phyloP scores from a whole-genome alignment of 2,888 invertebrate genomes.

The Callyntrura sp. region DNA sequence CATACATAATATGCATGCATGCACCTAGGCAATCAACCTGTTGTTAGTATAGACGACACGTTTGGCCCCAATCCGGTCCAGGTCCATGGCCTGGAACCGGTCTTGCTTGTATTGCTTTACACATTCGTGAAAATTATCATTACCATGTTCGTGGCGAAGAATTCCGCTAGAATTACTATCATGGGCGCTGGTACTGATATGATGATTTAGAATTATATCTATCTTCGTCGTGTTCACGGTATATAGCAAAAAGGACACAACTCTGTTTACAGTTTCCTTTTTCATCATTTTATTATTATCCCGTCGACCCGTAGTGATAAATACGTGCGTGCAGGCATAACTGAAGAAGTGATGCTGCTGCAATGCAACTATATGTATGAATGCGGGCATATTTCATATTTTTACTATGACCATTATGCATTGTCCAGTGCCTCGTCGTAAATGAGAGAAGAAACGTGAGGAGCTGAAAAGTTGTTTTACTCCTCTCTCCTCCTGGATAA shows the following conservation, averaged over 20 bases:
- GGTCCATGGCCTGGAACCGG: slow-evolving; percentile 75
- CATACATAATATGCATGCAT: slow-evolving; percentile 26
- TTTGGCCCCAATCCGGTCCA: slow-evolving; percentile 49
- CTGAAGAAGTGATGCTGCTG: neutral
- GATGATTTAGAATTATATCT: neutral
- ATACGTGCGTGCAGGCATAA: neutral
- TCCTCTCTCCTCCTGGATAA: neutral
- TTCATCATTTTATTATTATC: neutral
- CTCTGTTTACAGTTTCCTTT: neutral
- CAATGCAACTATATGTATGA: too few relatives aligned
- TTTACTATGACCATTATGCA: neutral
- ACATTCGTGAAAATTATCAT: slow-evolving; percentile 25
- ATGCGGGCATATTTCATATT: neutral
- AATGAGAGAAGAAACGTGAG: neutral
- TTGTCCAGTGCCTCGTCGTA: neutral
- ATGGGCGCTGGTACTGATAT: neutral
- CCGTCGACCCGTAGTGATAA: neutral
- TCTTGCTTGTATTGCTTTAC: slow-evolving; percentile 2
- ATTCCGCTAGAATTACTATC: slow-evolving; percentile 21
- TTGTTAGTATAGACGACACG: slow-evolving; percentile 26
- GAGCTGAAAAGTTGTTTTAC: neutral
- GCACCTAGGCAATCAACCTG: slow-evolving; percentile 61
- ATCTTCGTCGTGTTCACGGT: neutral
- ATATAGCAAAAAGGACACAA: neutral
- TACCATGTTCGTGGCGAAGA: slow-evolving; percentile 8